Base-by-base conservation (phyloP, 2,797 vertebrate species). In the Australoheros facetus region DNA sequence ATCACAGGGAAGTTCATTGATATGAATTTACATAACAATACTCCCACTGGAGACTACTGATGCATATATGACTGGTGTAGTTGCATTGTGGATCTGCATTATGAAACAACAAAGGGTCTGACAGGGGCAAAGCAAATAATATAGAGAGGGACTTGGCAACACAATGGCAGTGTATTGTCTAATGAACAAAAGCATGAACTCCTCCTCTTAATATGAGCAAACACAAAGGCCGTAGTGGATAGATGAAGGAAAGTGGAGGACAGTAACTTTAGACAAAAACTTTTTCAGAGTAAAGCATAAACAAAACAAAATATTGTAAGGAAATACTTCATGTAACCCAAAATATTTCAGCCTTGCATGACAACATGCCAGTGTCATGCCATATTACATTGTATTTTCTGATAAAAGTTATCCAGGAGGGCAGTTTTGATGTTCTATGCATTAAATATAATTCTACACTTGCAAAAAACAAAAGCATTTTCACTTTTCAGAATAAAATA, bases 1-100 rank as follows among this genome's bases (percentile, higher is more conserved):
- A 73, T 83, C 85, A 71, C 45, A 79, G 80, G 78, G 87, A 86
- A 88, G 83, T 90, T 92, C 90, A 90, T 91, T 93, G 89, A 89
- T 88, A 83, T 39, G 30, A 72, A 92, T 94, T 92, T 90, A 84
- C 91, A 91, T 91, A 88, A 93, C 87, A 94, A 93, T 85, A 16
- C 42, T 85, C 79, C 85, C 89, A 82, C 69, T 81, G 82, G 90
- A 85, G 87, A 57, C 80, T 11, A 60, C 77, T 87, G 85, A 85
- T 90, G 89, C 85, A 79, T 51, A 83, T 84, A 82, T 90, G 85
- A 91, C 72, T 84, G 73, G 72, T 89, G 83, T 83, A 37, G 83
- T 76, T 53, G 77, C 80, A 84, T 77, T 90, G 88, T 82, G 14
- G 74, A 53, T 73, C 80, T 59, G 81, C 85, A 85, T 89, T 85